These are phyloP conservation scores for Hyposoter didymator DNA, from an alignment of 2,888 invertebrate genomes.

Conservation along the genomic window DNA sequence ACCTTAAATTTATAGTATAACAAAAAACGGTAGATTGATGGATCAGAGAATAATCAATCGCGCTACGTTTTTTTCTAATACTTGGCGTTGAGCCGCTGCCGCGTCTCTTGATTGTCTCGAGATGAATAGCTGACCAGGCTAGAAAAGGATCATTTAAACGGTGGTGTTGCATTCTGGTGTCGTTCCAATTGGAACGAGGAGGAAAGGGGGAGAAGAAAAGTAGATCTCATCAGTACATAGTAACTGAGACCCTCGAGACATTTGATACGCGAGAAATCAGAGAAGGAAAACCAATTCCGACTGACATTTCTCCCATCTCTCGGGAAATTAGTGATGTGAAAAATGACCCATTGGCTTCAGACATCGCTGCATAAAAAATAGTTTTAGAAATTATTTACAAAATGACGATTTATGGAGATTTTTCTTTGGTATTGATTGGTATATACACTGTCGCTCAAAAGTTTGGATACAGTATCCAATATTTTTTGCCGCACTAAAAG, in stretches of 20 bases:
- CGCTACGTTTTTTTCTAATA: no score
- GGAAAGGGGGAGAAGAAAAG: conserved; percentile 21
- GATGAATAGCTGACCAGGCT: not conserved
- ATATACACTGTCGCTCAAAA: no score
- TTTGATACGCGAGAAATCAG: conserved; percentile 47
- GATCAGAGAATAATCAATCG: not conserved
- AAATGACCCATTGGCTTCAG: conserved; percentile 30
- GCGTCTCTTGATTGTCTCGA: no score
- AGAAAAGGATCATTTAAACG: conserved; percentile 17
- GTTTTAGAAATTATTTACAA: not conserved
- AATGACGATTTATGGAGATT: not conserved
- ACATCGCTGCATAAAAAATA: not conserved
- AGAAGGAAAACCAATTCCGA: conserved; percentile 51
- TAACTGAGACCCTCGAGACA: conserved; percentile 30
- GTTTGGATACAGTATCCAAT: no score
- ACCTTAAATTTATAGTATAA: not conserved
- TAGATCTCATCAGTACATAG: conserved; percentile 50
- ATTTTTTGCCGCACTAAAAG: no score
- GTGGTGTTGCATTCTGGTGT: conserved; percentile 37
- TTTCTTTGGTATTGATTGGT: no score
- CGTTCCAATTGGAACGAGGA: conserved; percentile 51
- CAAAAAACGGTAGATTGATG: not conserved
- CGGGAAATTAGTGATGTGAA: conserved; percentile 66
- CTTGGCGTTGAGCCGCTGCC: no score
- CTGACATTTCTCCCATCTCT: conserved; percentile 41